phyloP scores from a whole-genome alignment of 2,113 vertebrate genomes.

The Fulica atra region DNA sequence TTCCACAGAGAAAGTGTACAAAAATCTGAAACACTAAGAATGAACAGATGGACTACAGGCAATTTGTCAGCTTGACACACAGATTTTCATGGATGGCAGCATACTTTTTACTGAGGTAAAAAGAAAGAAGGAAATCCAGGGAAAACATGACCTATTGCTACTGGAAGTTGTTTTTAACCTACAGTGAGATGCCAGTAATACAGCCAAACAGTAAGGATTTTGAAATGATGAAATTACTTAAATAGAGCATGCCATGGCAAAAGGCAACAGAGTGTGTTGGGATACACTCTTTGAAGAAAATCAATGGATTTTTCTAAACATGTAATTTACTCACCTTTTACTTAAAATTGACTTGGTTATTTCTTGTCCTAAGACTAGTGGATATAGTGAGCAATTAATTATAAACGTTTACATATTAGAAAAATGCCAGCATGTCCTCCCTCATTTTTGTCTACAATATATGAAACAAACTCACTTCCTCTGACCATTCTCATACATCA shows the following conservation, averaged over 20 bases:
- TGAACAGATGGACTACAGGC: neutral
- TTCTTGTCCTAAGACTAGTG: neutral
- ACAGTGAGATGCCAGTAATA: neutral
- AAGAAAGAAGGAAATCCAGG: neutral
- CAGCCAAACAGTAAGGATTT: neutral
- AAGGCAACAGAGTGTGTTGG: neutral
- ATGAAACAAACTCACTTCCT: constrained; percentile 36
- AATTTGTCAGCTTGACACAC: neutral
- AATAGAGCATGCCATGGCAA: neutral
- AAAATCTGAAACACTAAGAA: neutral
- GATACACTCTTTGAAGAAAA: neutral
- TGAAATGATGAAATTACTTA: neutral
- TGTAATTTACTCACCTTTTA: fast-evolving
- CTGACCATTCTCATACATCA: neutral
- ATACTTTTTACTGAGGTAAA: neutral
- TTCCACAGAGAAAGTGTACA: neutral
- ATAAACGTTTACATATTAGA: neutral
- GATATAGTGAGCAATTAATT: neutral
- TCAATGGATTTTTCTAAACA: neutral
- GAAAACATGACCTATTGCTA: neutral
- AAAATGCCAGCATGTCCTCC: neutral
- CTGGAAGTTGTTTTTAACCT: neutral
- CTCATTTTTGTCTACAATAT: neutral
- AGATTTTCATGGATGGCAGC: neutral
- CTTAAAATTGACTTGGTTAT: neutral